Base-by-base conservation (phyloP, 30 jellyfish, hydroid and myxozoan species). In the Clytia hemisphaerica region DNA sequence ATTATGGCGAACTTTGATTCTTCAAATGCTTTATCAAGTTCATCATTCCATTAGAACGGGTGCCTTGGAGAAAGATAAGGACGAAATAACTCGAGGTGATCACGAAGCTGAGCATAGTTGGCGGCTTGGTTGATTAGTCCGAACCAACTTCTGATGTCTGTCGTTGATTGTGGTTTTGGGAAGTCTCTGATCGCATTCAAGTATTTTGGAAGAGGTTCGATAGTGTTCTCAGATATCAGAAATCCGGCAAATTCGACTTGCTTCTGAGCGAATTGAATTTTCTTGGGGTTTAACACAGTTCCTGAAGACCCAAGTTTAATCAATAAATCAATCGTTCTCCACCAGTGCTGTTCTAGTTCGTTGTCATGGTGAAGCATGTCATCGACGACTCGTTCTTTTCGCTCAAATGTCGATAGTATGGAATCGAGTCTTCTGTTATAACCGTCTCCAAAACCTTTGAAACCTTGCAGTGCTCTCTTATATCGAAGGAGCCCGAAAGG, bases 161-260 rank as follows among this genome's bases (percentile, higher is more conserved):
- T 67, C 5, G 51, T 37, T 21, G 7, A 1, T 16, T 40, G 48
- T 2, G 77, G 86, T 18, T 44, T 79, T 10, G 93, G 88, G 37
- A 79, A 79, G 49, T 37, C 40, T 37, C 33, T 26, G 33, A 79
- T 70, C 0, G 74, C 72, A 22, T 54, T 33, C 6, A 57, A 29
- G 47, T 24, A 19, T 1, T 76, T 57, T 9, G 36, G 42, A 24
- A 42, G 70, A 12, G 78, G 85, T 29, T 46, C 7, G 44, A 61
- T 29, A n/a, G 47, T 45, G 14, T 76, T 61, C 4, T 18, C 30
- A 9, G 77, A 25, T 33, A 76, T 44, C 21, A 16, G 37, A 45
- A 76, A 76, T 16, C 90, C 84, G 10, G 90, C 75, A 65, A 76
- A 76, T 31, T 59, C 87, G 44, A 60, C 83, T 28, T 26, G 3